phyloP scores from a whole-genome alignment of 1,140 invertebrate genomes.

The Drosophila saltans region DNA sequence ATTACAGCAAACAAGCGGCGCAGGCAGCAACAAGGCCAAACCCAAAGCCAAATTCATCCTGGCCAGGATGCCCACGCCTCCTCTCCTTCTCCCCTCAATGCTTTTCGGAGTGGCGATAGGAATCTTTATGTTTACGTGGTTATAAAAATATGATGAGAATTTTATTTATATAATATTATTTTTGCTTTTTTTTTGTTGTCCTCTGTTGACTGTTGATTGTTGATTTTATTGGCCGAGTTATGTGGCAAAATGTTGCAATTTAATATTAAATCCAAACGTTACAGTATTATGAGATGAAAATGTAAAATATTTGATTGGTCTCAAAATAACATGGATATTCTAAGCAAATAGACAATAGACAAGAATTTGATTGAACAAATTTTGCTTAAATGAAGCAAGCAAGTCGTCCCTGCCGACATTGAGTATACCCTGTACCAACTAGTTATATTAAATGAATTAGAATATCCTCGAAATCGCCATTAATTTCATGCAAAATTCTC shows the following conservation, averaged over 20 bases:
- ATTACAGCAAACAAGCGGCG: slow-evolving; percentile 55
- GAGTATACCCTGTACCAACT: no score
- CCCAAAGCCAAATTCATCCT: slow-evolving; percentile 49
- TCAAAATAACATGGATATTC: background rate
- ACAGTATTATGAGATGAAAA: slow-evolving; percentile 1
- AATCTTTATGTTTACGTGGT: slow-evolving; percentile 75
- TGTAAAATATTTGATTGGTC: slow-evolving; percentile 14
- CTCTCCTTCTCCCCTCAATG: slow-evolving; percentile 3
- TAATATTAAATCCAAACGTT: slow-evolving; percentile 25
- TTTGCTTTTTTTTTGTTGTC: slow-evolving; percentile 30
- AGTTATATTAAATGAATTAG: no score
- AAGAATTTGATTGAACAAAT: background rate
- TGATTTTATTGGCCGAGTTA: slow-evolving; percentile 40
- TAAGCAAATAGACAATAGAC: background rate
- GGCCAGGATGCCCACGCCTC: background rate
- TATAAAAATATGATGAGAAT: slow-evolving; percentile 77
- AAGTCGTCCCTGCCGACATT: no score
- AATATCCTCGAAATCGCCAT: no score
- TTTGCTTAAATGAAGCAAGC: no score
- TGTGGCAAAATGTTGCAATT: slow-evolving; percentile 39
- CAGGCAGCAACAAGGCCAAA: slow-evolving; percentile 6
- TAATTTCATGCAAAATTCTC: no score
- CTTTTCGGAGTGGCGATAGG: slow-evolving; percentile 41
- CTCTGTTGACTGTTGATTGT: slow-evolving; percentile 46
- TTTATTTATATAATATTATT: slow-evolving; percentile 64